Evolutionary conservation across 1,140 invertebrate genomes (phyloP).

Genomic region (Belonocnema kinseyi): DNA sequence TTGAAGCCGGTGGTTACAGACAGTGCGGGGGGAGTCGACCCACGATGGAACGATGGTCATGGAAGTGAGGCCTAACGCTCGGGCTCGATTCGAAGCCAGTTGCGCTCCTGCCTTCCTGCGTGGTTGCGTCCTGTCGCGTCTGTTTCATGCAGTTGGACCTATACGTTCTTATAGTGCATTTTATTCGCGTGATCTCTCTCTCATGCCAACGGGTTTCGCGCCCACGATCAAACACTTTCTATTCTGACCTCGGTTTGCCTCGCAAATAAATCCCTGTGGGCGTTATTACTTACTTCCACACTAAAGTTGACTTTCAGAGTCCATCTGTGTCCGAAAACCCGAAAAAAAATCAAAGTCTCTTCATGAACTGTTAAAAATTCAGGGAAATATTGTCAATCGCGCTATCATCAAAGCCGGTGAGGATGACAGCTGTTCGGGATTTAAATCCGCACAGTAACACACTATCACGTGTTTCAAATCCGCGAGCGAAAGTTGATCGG

Average conservation of each 20-base stretch:
- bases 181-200: constrained; percentile 12
- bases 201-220: constrained; percentile 20
- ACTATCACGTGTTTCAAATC: constrained; percentile 19
- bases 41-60: constrained; percentile 12
- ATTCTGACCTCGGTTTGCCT: constrained; percentile 58
- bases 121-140: constrained; percentile 35
- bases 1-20: neutral
- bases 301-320: neutral
- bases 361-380: neutral
- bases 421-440: constrained; percentile 17
- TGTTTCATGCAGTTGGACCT: constrained; percentile 29
- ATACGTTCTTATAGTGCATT: constrained; percentile 36
- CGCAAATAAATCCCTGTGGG: constrained; percentile 22
- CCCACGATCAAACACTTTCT: constrained; percentile 58
- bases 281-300: neutral
- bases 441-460: neutral
- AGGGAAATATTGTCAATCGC: neutral
- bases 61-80: constrained; percentile 30
- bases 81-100: too few species aligned
- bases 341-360: neutral
- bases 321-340: neutral
- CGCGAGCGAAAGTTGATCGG: constrained; percentile 10
- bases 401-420: neutral
- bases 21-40: neutral
- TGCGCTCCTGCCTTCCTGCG: constrained; percentile 58